These are phyloP conservation scores for Aleiodes alternator DNA, from an alignment of 2,888 invertebrate species.

Conservation along the genomic window DNA sequence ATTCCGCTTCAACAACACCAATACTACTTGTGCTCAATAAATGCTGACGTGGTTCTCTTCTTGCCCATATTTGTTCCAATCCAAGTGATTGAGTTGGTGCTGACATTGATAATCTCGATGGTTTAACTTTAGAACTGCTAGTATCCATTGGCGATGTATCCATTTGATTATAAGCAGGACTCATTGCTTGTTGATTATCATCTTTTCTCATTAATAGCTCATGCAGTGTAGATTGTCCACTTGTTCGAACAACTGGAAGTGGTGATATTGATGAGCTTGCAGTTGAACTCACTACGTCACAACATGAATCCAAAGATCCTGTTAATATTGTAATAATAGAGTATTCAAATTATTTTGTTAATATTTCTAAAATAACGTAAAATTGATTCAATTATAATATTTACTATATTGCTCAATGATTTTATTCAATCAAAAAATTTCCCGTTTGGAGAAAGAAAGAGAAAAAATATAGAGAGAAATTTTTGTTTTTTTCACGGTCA, in stretches of 20 bases:
- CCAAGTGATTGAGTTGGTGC: conserved; percentile 89
- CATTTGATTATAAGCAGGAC: conserved; percentile 55
- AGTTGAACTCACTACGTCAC: conserved; percentile 68
- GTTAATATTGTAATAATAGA: conserved; percentile 12
- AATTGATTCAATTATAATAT: no score
- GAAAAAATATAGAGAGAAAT: no score
- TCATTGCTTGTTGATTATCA: conserved; percentile 74
- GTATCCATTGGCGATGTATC: conserved; percentile 60
- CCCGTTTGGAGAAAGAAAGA: no score
- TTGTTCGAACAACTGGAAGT: conserved; percentile 64
- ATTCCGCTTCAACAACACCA: conserved; percentile 85
- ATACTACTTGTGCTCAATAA: conserved; percentile 88
- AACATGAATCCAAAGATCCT: conserved; percentile 46
- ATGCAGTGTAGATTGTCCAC: conserved; percentile 78
- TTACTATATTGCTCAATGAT: no score
- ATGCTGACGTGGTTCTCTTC: conserved; percentile 91
- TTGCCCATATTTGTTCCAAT: conserved; percentile 89
- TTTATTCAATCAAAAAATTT: no score
- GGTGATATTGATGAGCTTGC: conserved; percentile 73
- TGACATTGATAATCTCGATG: conserved; percentile 87
- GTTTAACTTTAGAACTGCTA: conserved; percentile 73
- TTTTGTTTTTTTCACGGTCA: no score
- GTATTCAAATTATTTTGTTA: neutral
- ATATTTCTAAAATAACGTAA: neutral
- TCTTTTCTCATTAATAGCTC: conserved; percentile 84